Percentiles rank a stretch among this genome's conserved stretches.
These are phyloP conservation scores for Pteruthius melanotis DNA, from an alignment of 2,113 vertebrate genomes.

Conservation along the genomic window DNA sequence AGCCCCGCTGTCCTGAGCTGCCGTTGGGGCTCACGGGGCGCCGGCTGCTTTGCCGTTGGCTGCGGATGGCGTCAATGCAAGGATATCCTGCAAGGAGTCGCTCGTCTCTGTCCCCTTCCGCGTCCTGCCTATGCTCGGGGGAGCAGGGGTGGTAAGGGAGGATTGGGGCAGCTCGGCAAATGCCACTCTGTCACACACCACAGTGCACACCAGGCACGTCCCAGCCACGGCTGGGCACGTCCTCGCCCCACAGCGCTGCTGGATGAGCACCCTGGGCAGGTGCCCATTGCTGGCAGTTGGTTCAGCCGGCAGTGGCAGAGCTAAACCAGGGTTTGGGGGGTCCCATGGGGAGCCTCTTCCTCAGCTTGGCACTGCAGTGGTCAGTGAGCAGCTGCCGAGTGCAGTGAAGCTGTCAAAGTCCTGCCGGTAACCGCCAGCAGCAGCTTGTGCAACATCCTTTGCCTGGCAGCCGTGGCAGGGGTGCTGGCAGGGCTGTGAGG, in stretches of 20 bases:
- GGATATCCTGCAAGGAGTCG: background rate
- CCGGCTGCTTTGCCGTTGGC: background rate
- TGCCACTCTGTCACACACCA: accelerated
- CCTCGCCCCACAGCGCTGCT: accelerated
- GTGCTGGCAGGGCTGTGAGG: background rate
- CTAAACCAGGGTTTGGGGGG: background rate
- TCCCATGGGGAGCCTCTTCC: background rate
- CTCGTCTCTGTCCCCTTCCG: background rate
- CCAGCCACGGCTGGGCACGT: accelerated
- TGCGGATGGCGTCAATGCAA: background rate
- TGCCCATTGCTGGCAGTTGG: background rate
- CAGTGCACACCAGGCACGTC: background rate
- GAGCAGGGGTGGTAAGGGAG: background rate
- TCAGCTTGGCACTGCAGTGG: accelerated
- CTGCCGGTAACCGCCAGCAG: background rate
- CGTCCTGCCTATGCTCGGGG: background rate
- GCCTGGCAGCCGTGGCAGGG: background rate
- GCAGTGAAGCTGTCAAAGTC: background rate
- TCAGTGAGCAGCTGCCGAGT: background rate
- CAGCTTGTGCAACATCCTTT: background rate
- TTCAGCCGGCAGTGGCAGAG: background rate
- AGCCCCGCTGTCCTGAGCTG: background rate
- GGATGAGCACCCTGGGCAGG: background rate
- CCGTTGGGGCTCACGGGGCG: background rate
- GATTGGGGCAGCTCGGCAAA: background rate